Base-by-base conservation (phyloP, 1,140 invertebrate species). In the Penaeus japonicus region DNA sequence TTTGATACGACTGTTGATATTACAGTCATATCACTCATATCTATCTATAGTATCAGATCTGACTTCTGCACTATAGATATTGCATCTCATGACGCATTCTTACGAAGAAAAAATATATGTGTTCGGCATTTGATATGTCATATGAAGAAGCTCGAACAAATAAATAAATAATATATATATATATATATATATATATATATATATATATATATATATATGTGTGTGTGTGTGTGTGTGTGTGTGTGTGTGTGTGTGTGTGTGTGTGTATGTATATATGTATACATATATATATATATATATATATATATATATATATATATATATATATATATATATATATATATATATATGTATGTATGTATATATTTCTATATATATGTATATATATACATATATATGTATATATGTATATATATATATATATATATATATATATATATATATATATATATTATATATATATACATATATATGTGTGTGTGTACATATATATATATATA, bases 331-430 rank as follows among this genome's bases (percentile, higher is more conserved):
- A 39, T 7, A 39, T 7, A 39, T 7, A 39, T 7, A 39, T 2
- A 39, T 7, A 39, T 39, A 39, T 39, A 39, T 39, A 39, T 39
- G 7, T 39, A 39, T 39, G 7, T 39, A 39, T 39, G 7, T 39
- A 39, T 39, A 39, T 39, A 39, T 7, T 4, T 39, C 2, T 39
- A 39, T 39, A 4, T 39, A 39, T 39, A 39, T 39, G 35, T 39
- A 39, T 7, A 39, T 39, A 39, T 7, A 39, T 39, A 39, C 35
- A 39, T 39, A 39, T 39, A 39, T 39, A 39, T 39, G 7, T 70
- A 70, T 70, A 70, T 70, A 70, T 70, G 24, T 70, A 70, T 70
- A 70, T 70, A 70, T 70, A 70, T 70, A 70, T 70, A 70, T 70
- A n/a, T 70, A 70, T 70, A 70, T 70, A 70, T 70, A 24, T 70